Base-by-base conservation (phyloP, 2,888 invertebrate species). In the Limnephilus auricula region DNA sequence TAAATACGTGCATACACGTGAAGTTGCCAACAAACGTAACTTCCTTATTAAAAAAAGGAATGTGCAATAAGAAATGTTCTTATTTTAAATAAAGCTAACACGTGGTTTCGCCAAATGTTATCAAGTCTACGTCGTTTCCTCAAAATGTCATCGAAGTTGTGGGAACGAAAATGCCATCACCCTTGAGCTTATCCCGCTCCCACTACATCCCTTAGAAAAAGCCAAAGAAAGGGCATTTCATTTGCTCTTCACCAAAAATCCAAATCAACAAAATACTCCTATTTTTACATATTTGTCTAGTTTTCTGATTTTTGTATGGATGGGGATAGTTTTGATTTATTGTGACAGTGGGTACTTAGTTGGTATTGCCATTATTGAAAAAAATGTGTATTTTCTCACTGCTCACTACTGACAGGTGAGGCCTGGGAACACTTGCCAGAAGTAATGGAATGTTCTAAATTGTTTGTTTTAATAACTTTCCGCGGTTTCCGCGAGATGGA, bases 131-230 rank as follows among this genome's bases (percentile, higher is more conserved):
- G 34, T 78, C 87, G 78, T 79, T 88, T 88, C 87, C 87, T 65
- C 87, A 78, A 88, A 88, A 79, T 88, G 87, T 88, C 87, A 79
- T 78, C 32, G 87, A 88, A 88, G 79, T 34, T 88, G 87, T 88
- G 87, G 87, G 87, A 88, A 88, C 34, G 9, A 31, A 65, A 65
- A 82, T 13, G 34, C 34, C 34, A 12, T 34, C 6, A 65, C 65
- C 65, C 65, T n/a, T 65, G n/a, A 9, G 25, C 9, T 65, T n/a
- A 65, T 9, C 34, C 34, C 32, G 5, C 80, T 82, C 32, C 6
- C 80, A 32, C 82, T 34, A 25, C 82, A 82, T 82, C 82, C 82
- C 82, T 82, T 34, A 37, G 9, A 82, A 34, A 82, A 82, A 9
- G 25, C n/a, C 65, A 25, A 6, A 65, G 65, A 9, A 65, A 65